phyloP scores from a whole-genome alignment of 2,888 invertebrate species.

The Schizotus pectinicornis region DNA sequence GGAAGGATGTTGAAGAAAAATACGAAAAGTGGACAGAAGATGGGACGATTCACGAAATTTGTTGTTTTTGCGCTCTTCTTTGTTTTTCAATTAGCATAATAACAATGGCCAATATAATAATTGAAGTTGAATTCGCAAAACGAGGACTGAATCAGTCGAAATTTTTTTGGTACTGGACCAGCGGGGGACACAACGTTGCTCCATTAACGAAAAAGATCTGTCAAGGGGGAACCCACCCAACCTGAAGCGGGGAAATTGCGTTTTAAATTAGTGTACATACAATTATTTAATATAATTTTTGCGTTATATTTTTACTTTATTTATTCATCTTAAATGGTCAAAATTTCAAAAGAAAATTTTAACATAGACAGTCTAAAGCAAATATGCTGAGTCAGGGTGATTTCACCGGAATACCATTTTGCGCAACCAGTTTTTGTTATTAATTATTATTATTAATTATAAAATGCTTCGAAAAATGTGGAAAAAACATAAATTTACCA shows the following conservation, averaged over 20 bases:
- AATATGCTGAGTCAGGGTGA: no score
- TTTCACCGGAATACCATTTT: no score
- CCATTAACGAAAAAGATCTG: constrained; percentile 16
- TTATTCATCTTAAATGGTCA: not conserved
- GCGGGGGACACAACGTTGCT: constrained; percentile 5
- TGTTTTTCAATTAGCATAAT: constrained; percentile 54
- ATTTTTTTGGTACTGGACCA: constrained; percentile 32
- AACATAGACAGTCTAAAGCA: no score
- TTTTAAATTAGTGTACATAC: no score
- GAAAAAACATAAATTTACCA: no score
- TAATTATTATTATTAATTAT: not conserved
- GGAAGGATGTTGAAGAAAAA: constrained; percentile 34
- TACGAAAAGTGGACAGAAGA: constrained; percentile 44
- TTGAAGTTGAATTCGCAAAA: constrained; percentile 50
- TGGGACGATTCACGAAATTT: constrained; percentile 50
- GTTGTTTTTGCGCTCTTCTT: constrained; percentile 50
- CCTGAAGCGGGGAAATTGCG: no score
- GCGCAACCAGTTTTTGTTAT: not conserved
- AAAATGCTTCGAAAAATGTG: no score
- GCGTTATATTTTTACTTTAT: not conserved
- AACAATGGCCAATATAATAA: constrained; percentile 50
- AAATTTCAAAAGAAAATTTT: no score
- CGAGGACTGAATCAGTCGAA: constrained; percentile 33
- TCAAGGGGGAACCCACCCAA: not conserved
- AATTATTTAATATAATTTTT: no score